These are phyloP conservation scores for Psephotus haematonotus DNA, from an alignment of 2,113 vertebrate genomes.

Conservation along the genomic window DNA sequence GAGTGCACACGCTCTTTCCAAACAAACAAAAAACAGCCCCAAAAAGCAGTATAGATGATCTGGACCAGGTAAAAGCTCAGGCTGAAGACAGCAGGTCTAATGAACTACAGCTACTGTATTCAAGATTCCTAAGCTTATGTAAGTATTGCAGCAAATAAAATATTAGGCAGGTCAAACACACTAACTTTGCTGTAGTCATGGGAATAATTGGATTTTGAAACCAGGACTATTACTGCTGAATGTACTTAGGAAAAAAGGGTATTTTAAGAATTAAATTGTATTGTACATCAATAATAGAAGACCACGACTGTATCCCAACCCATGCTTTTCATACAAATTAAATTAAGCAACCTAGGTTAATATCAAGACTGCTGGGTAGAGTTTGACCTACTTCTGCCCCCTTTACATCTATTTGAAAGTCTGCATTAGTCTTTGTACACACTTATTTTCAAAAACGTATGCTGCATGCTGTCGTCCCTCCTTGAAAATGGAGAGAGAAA, in stretches of 20 bases:
- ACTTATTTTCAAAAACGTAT: neutral
- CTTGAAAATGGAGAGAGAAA: neutral
- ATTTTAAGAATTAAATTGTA: neutral
- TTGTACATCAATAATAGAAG: neutral
- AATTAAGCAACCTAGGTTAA: neutral
- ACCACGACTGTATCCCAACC: neutral
- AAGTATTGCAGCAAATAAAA: neutral
- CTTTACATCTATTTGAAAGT: neutral
- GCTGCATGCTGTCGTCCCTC: neutral
- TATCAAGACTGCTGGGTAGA: neutral
- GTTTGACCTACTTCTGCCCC: neutral
- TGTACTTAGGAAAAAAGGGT: neutral
- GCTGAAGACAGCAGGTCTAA: neutral
- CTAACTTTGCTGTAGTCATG: neutral
- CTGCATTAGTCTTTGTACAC: neutral
- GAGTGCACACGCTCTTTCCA: neutral
- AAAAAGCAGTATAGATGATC: neutral
- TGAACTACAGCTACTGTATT: neutral
- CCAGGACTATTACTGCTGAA: neutral
- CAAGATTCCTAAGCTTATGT: neutral
- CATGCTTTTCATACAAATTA: neutral
- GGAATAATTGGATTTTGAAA: neutral
- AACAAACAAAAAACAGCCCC: neutral
- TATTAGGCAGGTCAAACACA: neutral
- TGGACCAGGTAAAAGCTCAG: neutral